Conservation (phyloP, 1,140 invertebrate genomes). For the Ceratoteleas bidentatus region DNA sequence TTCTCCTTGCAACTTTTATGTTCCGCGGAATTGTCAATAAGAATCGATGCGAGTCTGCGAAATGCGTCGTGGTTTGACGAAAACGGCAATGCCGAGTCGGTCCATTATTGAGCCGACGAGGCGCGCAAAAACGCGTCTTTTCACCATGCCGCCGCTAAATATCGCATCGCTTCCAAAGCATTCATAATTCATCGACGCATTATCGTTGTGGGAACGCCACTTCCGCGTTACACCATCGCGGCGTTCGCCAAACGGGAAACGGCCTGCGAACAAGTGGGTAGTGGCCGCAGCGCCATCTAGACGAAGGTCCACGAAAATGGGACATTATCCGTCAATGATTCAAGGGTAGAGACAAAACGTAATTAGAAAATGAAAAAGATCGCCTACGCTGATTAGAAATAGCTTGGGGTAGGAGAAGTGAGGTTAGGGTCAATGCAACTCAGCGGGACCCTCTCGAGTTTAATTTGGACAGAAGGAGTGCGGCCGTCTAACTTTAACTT, state of each 20-base stretch:
- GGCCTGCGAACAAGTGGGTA: too few species aligned
- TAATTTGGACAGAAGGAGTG: constrained; percentile 17
- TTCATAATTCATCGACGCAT: constrained; percentile 27
- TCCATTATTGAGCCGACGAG: too few species aligned
- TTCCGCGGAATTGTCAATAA: constrained; percentile 5
- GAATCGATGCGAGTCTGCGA: background rate
- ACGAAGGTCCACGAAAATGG: too few species aligned
- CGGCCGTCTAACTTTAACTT: constrained; percentile 18
- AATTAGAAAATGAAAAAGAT: too few species aligned
- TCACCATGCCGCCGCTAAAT: constrained; percentile 8
- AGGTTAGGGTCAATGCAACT: too few species aligned
- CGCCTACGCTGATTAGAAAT: too few species aligned
- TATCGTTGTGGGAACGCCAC: constrained; percentile 23
- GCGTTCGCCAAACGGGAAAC: background rate
- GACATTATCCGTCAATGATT: too few species aligned
- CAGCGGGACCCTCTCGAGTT: background rate
- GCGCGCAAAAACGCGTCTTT: too few species aligned
- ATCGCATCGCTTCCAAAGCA: constrained; percentile 27
- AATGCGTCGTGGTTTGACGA: background rate
- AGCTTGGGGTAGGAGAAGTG: too few species aligned
- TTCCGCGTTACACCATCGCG: constrained; percentile 12
- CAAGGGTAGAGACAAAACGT: too few species aligned
- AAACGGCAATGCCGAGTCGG: background rate
- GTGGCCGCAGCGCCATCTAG: too few species aligned
- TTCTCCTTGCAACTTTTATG: background rate